Conservation (phyloP, 2,113 vertebrate species). For the Danionella cerebrum region DNA sequence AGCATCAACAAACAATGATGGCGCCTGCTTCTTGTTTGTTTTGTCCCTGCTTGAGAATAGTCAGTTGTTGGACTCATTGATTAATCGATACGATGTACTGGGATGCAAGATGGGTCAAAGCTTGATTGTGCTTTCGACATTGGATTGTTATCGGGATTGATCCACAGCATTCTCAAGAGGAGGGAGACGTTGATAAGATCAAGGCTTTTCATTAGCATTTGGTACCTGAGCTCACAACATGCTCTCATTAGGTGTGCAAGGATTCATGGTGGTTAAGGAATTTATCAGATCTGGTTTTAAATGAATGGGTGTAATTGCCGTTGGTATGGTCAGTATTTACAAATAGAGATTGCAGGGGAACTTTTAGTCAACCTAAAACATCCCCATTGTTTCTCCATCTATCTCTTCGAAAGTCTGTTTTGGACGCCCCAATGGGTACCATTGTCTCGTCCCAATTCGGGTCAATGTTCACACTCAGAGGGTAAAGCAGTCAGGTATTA, state of each 20-base stretch:
- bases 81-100: neutral
- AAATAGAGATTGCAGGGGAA: no score
- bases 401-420: no score
- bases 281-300: neutral
- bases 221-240: neutral
- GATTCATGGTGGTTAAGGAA: neutral
- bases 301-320: neutral
- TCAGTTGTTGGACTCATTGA: conserved; percentile 6
- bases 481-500: neutral
- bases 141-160: neutral
- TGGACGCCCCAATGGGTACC: neutral
- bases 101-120: neutral
- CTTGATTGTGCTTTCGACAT: neutral
- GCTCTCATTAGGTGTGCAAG: neutral
- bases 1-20: neutral
- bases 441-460: neutral
- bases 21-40: neutral
- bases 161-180: neutral
- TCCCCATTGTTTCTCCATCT: no score
- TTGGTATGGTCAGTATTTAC: neutral
- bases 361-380: no score
- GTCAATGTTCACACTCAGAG: neutral
- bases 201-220: neutral
- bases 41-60: neutral
- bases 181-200: neutral